Percentiles rank a stretch among this genome's conserved stretches.
phyloP scores from a whole-genome alignment of 2,113 vertebrate species.

The Campylomormyrus numenius region DNA sequence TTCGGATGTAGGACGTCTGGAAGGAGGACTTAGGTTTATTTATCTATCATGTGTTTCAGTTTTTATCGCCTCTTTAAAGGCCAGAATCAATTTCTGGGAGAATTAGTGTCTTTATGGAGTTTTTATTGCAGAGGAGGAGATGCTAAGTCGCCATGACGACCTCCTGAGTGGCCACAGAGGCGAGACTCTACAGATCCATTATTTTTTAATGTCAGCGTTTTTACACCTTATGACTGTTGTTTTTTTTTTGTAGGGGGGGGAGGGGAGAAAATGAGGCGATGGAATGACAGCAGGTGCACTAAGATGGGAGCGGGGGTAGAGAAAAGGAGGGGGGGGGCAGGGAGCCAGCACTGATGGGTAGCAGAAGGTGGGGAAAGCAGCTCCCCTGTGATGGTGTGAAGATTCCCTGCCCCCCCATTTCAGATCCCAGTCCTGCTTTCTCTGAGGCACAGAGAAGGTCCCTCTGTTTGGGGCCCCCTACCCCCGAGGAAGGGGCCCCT shows the following conservation, averaged over 20 bases:
- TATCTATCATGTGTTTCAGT: neutral
- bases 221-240: neutral
- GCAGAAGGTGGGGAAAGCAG: neutral
- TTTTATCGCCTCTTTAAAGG: neutral
- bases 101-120: constrained; percentile 1
- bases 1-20: neutral
- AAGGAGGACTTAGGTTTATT: neutral
- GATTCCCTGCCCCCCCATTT: neutral
- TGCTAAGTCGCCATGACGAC: neutral
- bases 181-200: neutral
- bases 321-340: neutral
- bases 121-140: neutral
- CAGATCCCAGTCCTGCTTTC: neutral
- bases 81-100: neutral
- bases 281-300: neutral
- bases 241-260: neutral
- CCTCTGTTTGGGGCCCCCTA: neutral
- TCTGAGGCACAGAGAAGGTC: neutral
- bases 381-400: neutral
- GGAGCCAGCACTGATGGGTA: neutral
- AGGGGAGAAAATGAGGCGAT: neutral
- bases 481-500: neutral
- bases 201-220: neutral
- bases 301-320: neutral
- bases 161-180: neutral